phyloP scores from a whole-genome alignment of 2,888 invertebrate species.

The Melinopterus prodromus region DNA sequence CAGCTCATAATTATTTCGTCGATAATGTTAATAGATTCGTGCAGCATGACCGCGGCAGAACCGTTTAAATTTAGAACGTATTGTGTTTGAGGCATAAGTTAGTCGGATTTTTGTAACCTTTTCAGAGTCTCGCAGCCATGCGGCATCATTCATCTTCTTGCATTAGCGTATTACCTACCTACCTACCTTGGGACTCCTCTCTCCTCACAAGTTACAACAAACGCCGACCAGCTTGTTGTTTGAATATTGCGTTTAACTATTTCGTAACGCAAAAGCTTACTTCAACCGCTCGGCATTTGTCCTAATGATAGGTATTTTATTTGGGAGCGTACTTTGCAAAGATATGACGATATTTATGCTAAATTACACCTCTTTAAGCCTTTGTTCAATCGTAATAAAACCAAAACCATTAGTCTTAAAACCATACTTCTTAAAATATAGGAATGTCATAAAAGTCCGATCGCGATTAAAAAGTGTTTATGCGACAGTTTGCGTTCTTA shows the following conservation, averaged over 20 bases:
- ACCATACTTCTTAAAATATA: too few relatives aligned
- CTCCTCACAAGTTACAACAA: not conserved
- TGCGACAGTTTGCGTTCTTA: too few relatives aligned
- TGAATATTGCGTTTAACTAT: not conserved
- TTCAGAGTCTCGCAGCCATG: constrained; percentile 36
- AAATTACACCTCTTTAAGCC: too few relatives aligned
- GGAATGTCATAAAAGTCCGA: too few relatives aligned
- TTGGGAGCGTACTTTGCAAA: too few relatives aligned
- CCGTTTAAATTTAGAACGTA: constrained; percentile 46
- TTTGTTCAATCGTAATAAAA: too few relatives aligned
- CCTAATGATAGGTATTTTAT: too few relatives aligned
- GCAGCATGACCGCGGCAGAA: not conserved
- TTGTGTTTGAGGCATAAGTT: constrained; percentile 56
- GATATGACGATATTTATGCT: too few relatives aligned
- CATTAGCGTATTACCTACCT: constrained; percentile 27
- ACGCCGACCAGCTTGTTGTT: not conserved
- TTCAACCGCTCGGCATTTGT: too few relatives aligned
- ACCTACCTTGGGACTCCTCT: not conserved
- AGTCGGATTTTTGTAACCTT: constrained; percentile 55
- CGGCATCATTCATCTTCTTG: constrained; percentile 39
- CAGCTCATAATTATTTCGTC: not conserved
- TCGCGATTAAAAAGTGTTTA: too few relatives aligned
- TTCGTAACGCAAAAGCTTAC: not conserved
- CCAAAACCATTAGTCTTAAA: too few relatives aligned
- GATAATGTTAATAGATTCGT: not conserved